Base-by-base conservation (phyloP, 1,140 invertebrate genomes). In the Procambarus clarkii region DNA sequence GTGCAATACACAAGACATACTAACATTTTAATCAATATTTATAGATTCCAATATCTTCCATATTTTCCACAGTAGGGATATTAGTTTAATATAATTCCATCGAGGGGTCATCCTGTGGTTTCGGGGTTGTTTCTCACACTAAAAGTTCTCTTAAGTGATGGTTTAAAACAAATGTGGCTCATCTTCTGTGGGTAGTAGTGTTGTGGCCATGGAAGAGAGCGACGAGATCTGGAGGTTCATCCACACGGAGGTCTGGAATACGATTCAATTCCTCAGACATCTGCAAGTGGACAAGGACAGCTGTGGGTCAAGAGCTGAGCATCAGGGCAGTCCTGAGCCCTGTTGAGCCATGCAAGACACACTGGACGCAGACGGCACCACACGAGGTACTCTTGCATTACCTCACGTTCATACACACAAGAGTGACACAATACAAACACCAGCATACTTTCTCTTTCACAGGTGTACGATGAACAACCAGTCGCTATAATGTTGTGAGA, bases 251-350 rank as follows among this genome's bases (percentile, higher is more conserved):
- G 87, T 88, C 87, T 88, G 87, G 87, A 88, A 88, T 88, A 79
- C 87, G 87, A 88, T 45, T 88, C 87, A 88, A 88, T 58, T 74
- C 87, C 69, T 88, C 87, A 88, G 85, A 88, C 87, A 88, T 88
- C 87, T 88, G 87, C 34, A 88, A 81, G 87, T 50, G 87, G 87
- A 88, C 87, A 88, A 82, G 44, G 87, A 82, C 87, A 88, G 48
- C 44, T 60, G 54, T 88, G 80, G 86, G 79, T 88, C 54, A 82
- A 48, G 58, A 88, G 44, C 60, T 45, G 79, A 82, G 60, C 58
- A 9, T 78, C 86, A 81, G 78, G 86, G 86, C 78, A 64, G 54
- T 81, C 86, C 21, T 69, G 24, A 60, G 18, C 44, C 64, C 64
- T 81, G 64, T 78, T 69, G 71, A 81, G 87, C 79, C 87, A 78